Evolutionary conservation across 2,888 invertebrate species (phyloP).

Genomic region (Willowsia nigromaculata): DNA sequence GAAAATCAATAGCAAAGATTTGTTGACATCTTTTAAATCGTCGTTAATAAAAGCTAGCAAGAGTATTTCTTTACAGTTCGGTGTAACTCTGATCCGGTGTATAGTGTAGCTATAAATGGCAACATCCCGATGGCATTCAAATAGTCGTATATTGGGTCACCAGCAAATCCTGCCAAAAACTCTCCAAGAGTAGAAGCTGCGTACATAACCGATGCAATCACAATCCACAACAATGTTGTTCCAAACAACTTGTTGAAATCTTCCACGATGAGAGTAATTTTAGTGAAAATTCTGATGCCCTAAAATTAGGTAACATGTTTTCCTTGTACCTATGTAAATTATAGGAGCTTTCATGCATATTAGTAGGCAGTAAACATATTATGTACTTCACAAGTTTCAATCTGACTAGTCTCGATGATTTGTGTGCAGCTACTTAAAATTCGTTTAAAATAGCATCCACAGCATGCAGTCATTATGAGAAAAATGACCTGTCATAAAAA

Average conservation of each 20-base stretch:
- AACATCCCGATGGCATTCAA: slow-evolving; percentile 4
- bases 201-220: slow-evolving; percentile 40
- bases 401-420: neutral
- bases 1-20: neutral
- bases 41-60: no score
- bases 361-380: neutral
- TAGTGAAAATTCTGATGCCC: slow-evolving; percentile 8
- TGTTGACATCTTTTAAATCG: neutral
- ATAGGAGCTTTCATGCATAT: neutral
- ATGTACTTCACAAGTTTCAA: slow-evolving; percentile 24
- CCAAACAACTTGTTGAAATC: slow-evolving; percentile 55
- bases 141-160: neutral
- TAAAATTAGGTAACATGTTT: neutral
- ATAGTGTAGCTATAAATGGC: slow-evolving; percentile 30
- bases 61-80: slow-evolving; percentile 10
- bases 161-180: neutral
- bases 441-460: slow-evolving; percentile 39
- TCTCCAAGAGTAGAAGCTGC: slow-evolving; percentile 22
- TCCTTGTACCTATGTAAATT: neutral
- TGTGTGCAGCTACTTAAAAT: slow-evolving; percentile 15
- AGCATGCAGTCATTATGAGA: slow-evolving; percentile 18
- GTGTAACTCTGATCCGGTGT: slow-evolving; percentile 36
- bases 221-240: slow-evolving; percentile 39
- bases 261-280: slow-evolving; percentile 30
- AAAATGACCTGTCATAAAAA: slow-evolving; percentile 8